Evolutionary conservation across 2,888 invertebrate species (phyloP).

Genomic region (Alviniconcha strummeri): DNA sequence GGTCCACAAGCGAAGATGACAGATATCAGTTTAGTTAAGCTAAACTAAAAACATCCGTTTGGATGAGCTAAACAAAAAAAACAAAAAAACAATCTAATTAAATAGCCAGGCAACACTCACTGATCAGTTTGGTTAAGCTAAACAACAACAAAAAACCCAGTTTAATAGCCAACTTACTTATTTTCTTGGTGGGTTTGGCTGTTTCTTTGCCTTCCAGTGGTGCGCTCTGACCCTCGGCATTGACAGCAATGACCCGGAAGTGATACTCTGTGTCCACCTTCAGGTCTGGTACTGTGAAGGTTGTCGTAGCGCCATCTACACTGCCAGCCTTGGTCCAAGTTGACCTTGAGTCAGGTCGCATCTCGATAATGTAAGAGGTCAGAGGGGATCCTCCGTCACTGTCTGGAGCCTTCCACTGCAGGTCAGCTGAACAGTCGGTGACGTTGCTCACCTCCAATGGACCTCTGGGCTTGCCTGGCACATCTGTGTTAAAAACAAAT

Average conservation of each 20-base stretch:
- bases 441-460: conserved; percentile 84
- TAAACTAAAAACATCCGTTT: too few species aligned
- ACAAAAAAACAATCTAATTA: too few species aligned
- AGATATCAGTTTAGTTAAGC: too few species aligned
- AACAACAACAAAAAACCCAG: too few species aligned
- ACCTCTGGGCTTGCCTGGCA: conserved; percentile 92
- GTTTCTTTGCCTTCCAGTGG: conserved; percentile 74
- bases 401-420: conserved; percentile 75
- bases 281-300: conserved; percentile 77
- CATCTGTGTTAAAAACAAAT: conserved; percentile 77
- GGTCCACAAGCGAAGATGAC: too few species aligned
- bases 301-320: conserved; percentile 49
- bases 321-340: conserved; percentile 82
- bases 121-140: too few species aligned
- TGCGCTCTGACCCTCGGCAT: conserved; percentile 89
- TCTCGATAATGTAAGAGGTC: conserved; percentile 73
- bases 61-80: too few species aligned
- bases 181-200: conserved; percentile 56
- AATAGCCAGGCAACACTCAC: too few species aligned
- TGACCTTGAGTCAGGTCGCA: conserved; percentile 84
- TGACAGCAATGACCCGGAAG: conserved; percentile 90
- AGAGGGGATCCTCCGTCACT: conserved; percentile 70
- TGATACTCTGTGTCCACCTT: conserved; percentile 87
- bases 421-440: conserved; percentile 89
- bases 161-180: conserved; percentile 49